Evolutionary conservation across 2,113 vertebrate species (phyloP), one percentile per base, ranked within the genome.

Genomic region (Echinops telfairi): DNA sequence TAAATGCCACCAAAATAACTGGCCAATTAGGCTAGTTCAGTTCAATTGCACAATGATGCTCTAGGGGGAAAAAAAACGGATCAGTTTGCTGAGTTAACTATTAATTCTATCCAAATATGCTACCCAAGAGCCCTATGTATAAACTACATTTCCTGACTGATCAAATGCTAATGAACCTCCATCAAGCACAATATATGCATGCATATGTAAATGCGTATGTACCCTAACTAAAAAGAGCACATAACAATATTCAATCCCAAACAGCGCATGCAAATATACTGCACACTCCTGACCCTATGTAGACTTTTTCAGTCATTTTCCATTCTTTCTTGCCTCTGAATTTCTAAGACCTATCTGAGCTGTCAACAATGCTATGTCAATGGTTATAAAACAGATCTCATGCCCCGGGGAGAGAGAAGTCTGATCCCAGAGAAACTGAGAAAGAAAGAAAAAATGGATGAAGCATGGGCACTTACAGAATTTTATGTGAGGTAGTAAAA

Each of bases 361-460:
- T 93, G 86, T 95, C 92, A 92, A 53, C 68, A 89, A 87, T 36
- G 38, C 29, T 73, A 66, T 88, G 4, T 38, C 92, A 93, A 83
- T 62, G 95, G 93, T 95, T 94, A 94, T 84, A 92, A 93, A 96
- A 88, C 38, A 95, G 76, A 95, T 68, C 17, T 95, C 92, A 78
- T 83, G 90, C 90, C 71, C 90, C 62, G 40, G 58, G 29, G 66
- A 93, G n/a, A 82, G 3, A 70, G n/a, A 90, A 95, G 62, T 53
- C 62, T 66, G 71, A 36, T 40, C 5, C 64, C 17, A 53, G 25
- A 93, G 38, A 93, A 84, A 36, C n/a, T 47, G n/a, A 92, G 58
- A 89, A 84, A 57, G 6, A 23, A 82, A 88, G 31, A 79, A 29
- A 29, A 84, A 79, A n/a, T 16, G 5, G 62, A 81, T 91, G 20